Evolutionary conservation across 2,888 invertebrate genomes (phyloP).

Genomic region (Omphaloscelis lunosa): DNA sequence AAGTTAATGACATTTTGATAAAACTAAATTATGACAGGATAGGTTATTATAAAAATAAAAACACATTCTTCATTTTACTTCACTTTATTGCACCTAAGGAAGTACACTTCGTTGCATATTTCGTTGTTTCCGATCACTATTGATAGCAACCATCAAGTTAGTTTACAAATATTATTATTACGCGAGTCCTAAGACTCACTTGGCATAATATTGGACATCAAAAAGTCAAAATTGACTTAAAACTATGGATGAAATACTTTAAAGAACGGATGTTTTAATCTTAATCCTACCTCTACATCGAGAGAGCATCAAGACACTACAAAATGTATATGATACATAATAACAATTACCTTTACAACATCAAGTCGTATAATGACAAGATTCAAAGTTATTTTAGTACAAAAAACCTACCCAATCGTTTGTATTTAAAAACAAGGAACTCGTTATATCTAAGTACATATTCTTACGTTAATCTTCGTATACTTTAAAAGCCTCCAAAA

Average conservation of each 20-base stretch:
- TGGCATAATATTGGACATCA: constrained; percentile 58
- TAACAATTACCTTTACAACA: constrained; percentile 69
- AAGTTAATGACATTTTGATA: not conserved
- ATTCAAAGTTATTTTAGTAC: constrained; percentile 69
- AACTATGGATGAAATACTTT: constrained; percentile 58
- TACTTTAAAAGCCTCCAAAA: constrained; percentile 90
- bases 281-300: constrained; percentile 60
- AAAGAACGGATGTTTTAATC: constrained; percentile 55
- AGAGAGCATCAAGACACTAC: constrained; percentile 70
- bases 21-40: not conserved
- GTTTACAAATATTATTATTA: constrained; percentile 68
- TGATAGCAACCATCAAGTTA: constrained; percentile 69
- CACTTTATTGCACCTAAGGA: constrained; percentile 90
- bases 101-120: constrained; percentile 88
- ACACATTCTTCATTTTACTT: constrained; percentile 76
- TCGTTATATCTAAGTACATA: constrained; percentile 89
- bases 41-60: constrained; percentile 64
- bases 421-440: constrained; percentile 85
- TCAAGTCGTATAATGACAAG: constrained; percentile 60
- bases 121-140: constrained; percentile 80
- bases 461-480: constrained; percentile 88
- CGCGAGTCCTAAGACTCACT: constrained; percentile 58
- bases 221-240: constrained; percentile 65
- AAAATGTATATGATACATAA: constrained; percentile 72
- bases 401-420: constrained; percentile 81